These are phyloP conservation scores for Drosophila paramelanica DNA, from an alignment of 2,888 invertebrate genomes.

Conservation along the genomic window DNA sequence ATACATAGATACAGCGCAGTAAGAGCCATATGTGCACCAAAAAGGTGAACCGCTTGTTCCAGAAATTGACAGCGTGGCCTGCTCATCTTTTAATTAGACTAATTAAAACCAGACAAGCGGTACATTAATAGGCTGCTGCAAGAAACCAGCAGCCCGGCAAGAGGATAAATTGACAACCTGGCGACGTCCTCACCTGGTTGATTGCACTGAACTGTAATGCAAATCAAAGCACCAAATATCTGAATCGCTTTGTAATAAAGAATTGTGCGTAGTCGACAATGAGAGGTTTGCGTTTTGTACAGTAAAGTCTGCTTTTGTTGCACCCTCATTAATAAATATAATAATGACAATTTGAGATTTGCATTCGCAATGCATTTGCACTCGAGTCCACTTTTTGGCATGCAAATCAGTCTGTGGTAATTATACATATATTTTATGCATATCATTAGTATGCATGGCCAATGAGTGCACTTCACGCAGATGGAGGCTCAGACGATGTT, in stretches of 20 bases:
- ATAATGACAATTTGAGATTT: slow-evolving; percentile 49
- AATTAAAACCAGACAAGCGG: slow-evolving; percentile 61
- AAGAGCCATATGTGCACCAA: neutral
- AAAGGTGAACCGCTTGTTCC: slow-evolving; percentile 32
- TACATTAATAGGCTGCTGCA: slow-evolving; percentile 67
- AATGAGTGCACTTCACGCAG: slow-evolving; percentile 52
- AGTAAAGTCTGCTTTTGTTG: slow-evolving; percentile 11
- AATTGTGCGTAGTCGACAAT: slow-evolving; percentile 14
- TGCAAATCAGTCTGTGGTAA: slow-evolving; percentile 44
- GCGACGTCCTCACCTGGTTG: slow-evolving; percentile 3
- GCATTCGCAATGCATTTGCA: slow-evolving; percentile 28
- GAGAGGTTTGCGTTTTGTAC: slow-evolving; percentile 4
- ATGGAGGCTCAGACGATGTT: neutral
- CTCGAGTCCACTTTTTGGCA: slow-evolving; percentile 29
- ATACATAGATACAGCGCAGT: neutral
- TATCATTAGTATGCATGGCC: slow-evolving; percentile 66
- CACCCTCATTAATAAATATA: slow-evolving; percentile 51
- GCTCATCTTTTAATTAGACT: slow-evolving; percentile 65
- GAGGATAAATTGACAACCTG: slow-evolving; percentile 10
- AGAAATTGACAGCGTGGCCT: slow-evolving; percentile 22
- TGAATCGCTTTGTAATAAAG: slow-evolving; percentile 7
- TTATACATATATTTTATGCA: slow-evolving; percentile 64
- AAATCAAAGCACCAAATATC: slow-evolving; percentile 46
- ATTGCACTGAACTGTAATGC: slow-evolving; percentile 32
- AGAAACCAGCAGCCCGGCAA: slow-evolving; percentile 21